A percentile compares a stretch with the other conserved stretches of the same genome.
Conservation (phyloP, 1,140 invertebrate genomes). For the Drosophila pruinosa region DNA sequence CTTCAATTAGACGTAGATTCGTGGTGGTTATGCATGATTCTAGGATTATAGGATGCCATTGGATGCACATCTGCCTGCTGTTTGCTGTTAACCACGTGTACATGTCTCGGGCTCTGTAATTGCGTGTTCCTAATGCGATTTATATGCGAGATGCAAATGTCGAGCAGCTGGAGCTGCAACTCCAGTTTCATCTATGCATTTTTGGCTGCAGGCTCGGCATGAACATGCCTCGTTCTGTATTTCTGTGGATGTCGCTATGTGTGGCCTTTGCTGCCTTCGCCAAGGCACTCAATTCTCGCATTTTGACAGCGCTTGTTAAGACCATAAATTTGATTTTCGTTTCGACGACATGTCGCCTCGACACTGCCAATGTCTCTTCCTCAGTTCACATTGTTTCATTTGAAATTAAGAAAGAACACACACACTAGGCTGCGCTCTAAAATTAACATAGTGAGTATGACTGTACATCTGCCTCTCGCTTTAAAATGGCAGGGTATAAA, state of each 20-base stretch:
- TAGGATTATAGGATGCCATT: not conserved
- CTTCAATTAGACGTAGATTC: conserved; percentile 34
- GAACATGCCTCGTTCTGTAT: not conserved
- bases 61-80: conserved; percentile 1
- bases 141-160: conserved; percentile 77
- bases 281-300: conserved; percentile 73
- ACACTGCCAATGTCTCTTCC: conserved; percentile 37
- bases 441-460: conserved; percentile 25
- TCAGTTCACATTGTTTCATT: conserved; percentile 62
- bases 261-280: not conserved
- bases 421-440: not conserved
- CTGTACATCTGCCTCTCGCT: not conserved
- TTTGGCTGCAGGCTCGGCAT: conserved; percentile 6
- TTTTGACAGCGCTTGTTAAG: conserved; percentile 72
- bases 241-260: not conserved
- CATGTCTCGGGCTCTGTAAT: conserved; percentile 59
- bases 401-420: conserved; percentile 68
- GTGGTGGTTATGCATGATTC: too few relatives aligned
- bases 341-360: conserved; percentile 45
- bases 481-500: not conserved
- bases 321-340: conserved; percentile 76
- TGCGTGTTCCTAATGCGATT: conserved; percentile 74
- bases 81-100: conserved; percentile 24
- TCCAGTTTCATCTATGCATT: conserved; percentile 11
- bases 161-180: conserved; percentile 20